phyloP scores from a whole-genome alignment of 2,113 vertebrate genomes.

The Brevimyrus niger region DNA sequence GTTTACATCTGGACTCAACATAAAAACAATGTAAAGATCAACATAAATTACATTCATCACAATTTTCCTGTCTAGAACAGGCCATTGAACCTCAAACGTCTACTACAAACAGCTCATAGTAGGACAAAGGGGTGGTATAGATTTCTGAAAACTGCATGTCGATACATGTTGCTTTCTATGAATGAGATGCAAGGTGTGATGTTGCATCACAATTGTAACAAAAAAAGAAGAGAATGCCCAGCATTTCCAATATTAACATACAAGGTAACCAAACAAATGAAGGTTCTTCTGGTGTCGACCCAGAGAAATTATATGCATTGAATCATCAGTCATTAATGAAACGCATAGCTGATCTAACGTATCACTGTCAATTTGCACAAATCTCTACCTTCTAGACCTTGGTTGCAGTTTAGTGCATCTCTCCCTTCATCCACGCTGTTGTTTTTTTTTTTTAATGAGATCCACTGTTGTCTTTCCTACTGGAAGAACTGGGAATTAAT shows the following conservation, averaged over 20 bases:
- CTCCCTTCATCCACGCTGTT: background rate
- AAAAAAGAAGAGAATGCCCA: background rate
- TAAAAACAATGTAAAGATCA: background rate
- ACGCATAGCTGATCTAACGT: background rate
- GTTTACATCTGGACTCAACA: background rate
- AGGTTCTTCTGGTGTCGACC: background rate
- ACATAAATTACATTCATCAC: background rate
- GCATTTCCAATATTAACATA: background rate
- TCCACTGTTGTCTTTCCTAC: background rate
- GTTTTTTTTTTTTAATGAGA: background rate
- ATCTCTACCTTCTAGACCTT: background rate
- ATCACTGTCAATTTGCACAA: background rate
- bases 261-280: background rate
- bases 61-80: background rate
- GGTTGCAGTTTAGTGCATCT: background rate
- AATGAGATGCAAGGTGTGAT: background rate
- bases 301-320: background rate
- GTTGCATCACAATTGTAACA: background rate
- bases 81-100: background rate
- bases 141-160: background rate
- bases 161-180: background rate
- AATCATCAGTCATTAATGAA: background rate
- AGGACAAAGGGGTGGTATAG: background rate
- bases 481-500: slow-evolving; percentile 22
- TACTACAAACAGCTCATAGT: background rate